These are phyloP conservation scores for Campaea margaritaria DNA, from an alignment of 2,888 invertebrate species.

Conservation along the genomic window DNA sequence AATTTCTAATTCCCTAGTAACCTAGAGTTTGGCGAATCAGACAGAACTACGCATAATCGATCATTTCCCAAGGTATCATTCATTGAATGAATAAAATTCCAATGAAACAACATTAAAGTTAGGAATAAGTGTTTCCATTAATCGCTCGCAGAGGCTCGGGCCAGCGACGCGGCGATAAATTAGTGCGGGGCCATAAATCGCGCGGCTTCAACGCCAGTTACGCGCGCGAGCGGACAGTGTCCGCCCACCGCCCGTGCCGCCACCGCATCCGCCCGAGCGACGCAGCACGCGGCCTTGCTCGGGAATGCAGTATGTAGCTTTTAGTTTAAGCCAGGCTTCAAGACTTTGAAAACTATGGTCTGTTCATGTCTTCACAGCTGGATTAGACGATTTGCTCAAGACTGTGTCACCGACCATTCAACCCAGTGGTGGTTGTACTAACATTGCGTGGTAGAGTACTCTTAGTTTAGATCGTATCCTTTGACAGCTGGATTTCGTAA, in stretches of 20 bases:
- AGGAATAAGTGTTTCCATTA: slow-evolving; percentile 66
- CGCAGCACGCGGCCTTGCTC: neutral
- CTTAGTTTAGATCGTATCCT: too few relatives aligned
- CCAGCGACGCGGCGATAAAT: slow-evolving; percentile 60
- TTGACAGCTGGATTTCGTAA: too few relatives aligned
- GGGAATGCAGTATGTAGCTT: slow-evolving; percentile 21
- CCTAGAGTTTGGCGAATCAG: too few relatives aligned
- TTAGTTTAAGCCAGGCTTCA: neutral
- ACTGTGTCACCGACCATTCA: too few relatives aligned
- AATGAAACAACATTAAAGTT: slow-evolving; percentile 39
- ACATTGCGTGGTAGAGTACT: too few relatives aligned
- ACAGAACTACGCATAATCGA: neutral
- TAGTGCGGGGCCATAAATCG: slow-evolving; percentile 72
- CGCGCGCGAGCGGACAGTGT: slow-evolving; percentile 55
- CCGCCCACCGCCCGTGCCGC: slow-evolving; percentile 54
- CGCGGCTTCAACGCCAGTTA: slow-evolving; percentile 59
- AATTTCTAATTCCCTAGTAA: neutral
- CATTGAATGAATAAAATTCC: slow-evolving; percentile 33
- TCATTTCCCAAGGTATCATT: neutral
- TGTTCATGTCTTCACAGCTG: too few relatives aligned
- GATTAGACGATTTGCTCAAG: too few relatives aligned
- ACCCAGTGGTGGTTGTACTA: too few relatives aligned
- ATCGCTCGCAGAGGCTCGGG: slow-evolving; percentile 54
- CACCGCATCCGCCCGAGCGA: neutral
- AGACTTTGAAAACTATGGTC: neutral